These are phyloP conservation scores for Champsocephalus gunnari DNA, from an alignment of 2,797 vertebrate species.

Conservation along the genomic window DNA sequence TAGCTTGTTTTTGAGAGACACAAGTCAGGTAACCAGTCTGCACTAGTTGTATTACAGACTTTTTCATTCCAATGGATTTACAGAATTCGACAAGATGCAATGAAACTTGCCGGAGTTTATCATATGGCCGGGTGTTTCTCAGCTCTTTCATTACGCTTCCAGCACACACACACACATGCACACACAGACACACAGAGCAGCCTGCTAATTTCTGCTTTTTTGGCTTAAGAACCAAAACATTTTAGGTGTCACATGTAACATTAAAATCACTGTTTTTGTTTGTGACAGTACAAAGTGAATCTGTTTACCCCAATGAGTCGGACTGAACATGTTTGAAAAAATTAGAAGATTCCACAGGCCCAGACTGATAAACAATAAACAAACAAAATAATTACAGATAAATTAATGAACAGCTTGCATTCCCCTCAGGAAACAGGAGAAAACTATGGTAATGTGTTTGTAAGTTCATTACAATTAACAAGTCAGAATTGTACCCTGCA, in stretches of 20 bases:
- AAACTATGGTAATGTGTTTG: conserved; percentile 9
- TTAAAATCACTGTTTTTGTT: background rate
- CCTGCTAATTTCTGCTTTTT: conserved; percentile 8
- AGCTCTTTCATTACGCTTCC: conserved; percentile 17
- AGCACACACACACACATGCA: no score
- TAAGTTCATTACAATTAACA: background rate
- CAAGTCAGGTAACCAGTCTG: conserved; percentile 45
- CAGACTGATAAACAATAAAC: conserved; percentile 26
- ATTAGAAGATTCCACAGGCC: conserved; percentile 4
- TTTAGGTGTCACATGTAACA: background rate
- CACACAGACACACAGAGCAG: background rate
- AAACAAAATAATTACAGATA: conserved; percentile 34
- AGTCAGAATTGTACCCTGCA: background rate
- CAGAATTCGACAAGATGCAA: conserved; percentile 40
- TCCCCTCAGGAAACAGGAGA: conserved; percentile 18
- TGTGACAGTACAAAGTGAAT: background rate
- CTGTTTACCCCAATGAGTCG: background rate
- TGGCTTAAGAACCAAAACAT: background rate
- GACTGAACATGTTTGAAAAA: no score
- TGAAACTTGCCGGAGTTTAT: conserved; percentile 24
- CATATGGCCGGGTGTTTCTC: background rate
- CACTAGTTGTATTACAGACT: conserved; percentile 31
- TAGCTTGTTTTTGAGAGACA: conserved; percentile 40
- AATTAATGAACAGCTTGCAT: conserved; percentile 24
- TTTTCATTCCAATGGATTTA: conserved; percentile 53